A percentile compares a stretch with the other conserved stretches of the same genome.
Conservation (phyloP, 2,888 invertebrate genomes). For the Schrankia costaestrigalis region DNA sequence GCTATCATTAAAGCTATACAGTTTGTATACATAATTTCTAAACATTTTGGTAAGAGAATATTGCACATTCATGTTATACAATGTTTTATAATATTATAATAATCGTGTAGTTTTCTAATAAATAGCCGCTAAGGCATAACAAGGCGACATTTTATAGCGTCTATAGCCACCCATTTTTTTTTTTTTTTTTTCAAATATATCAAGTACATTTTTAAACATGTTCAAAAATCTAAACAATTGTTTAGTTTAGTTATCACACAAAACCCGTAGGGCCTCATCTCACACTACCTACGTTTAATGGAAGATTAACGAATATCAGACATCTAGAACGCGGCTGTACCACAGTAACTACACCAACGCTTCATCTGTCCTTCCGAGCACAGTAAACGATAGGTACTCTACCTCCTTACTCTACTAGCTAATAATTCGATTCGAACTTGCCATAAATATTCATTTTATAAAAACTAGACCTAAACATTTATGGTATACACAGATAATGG, state of each 20-base stretch:
- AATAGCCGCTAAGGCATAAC: conserved; percentile 61
- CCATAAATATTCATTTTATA: conserved; percentile 18
- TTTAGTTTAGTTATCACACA: conserved; percentile 35
- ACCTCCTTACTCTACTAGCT: conserved; percentile 9
- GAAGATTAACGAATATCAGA: conserved; percentile 28
- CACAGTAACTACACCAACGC: conserved; percentile 5
- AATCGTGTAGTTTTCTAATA: conserved; percentile 45
- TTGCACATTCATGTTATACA: conserved; percentile 69
- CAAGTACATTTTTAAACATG: conserved; percentile 18
- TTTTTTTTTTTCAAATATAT: conserved; percentile 23
- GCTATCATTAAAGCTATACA: conserved; percentile 77
- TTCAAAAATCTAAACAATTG: conserved; percentile 25
- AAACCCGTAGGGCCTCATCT: conserved; percentile 20
- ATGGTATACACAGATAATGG: conserved; percentile 25
- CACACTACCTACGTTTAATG: conserved; percentile 27
- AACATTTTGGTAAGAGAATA: conserved; percentile 76
- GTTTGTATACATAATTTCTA: conserved; percentile 78
- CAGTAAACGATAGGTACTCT: conserved; percentile 11
- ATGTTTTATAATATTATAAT: conserved; percentile 37
- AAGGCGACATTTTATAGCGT: conserved; percentile 62
- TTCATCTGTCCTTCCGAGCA: conserved; percentile 4
- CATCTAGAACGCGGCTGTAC: no score
- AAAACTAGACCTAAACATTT: conserved; percentile 14
- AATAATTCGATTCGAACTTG: conserved; percentile 9
- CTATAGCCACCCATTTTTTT: conserved; percentile 41